A percentile compares a stretch with the other conserved stretches of the same genome.
phyloP scores from a whole-genome alignment of 2,888 invertebrate genomes.

The Hyles lineata region DNA sequence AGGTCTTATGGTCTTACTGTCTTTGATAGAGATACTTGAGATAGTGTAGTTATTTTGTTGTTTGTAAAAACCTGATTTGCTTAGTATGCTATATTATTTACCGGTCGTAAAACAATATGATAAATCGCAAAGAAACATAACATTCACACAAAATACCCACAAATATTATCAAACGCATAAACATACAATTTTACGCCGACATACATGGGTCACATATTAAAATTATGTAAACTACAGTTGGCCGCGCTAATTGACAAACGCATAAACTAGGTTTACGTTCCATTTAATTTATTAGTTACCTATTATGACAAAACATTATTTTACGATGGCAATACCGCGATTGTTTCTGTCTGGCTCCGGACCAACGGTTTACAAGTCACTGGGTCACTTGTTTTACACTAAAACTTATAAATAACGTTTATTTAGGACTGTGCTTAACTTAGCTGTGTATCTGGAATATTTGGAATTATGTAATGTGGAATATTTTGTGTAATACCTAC shows the following conservation, averaged over 20 bases:
- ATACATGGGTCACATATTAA: neutral
- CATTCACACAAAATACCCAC: too few species aligned
- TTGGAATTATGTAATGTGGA: neutral
- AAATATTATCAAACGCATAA: too few species aligned
- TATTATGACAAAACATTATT: neutral
- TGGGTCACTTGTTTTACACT: slow-evolving; percentile 3
- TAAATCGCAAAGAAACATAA: too few species aligned
- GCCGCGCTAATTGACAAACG: neutral
- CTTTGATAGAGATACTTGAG: too few species aligned
- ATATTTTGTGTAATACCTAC: neutral
- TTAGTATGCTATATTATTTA: too few species aligned
- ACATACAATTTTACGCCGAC: neutral
- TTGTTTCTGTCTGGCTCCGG: neutral
- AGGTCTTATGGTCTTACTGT: too few species aligned
- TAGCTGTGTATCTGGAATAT: neutral
- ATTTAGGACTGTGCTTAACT: neutral
- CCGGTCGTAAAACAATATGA: neutral
- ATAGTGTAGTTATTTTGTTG: too few species aligned
- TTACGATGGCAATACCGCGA: slow-evolving; percentile 1
- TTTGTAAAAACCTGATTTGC: too few species aligned
- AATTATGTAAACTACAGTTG: neutral
- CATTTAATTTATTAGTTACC: neutral
- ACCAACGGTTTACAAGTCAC: neutral
- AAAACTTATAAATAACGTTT: slow-evolving; percentile 13
- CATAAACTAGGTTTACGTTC: neutral